Evolutionary conservation across 1,140 invertebrate species (phyloP), one percentile per base, ranked within the genome.

Genomic region (Arctopsyche grandis): DNA sequence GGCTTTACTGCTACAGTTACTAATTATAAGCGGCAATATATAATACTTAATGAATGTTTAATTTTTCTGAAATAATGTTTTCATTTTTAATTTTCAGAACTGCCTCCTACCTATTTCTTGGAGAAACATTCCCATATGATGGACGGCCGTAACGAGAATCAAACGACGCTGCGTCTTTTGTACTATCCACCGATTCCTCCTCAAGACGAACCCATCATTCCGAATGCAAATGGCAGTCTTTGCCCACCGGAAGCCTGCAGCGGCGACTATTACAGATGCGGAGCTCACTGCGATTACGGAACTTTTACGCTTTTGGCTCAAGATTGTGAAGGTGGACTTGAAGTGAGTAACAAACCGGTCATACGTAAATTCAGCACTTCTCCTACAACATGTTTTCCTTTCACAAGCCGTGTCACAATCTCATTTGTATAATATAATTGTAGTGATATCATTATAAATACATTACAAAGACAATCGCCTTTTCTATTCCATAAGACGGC

Each of bases 231-330:
- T 77, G 84, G 78, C 16, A 44, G 24, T 44, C 46, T 43, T 19
- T 63, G 22, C 26, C 80, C 80, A 12, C 82, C 84, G n/a, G 26
- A 69, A 56, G 12, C 52, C 5, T 78, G 71, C 70, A 52, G n/a
- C 22, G 86, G 85, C 0, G 90, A 88, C 46, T 87, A 91, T 79
- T 91, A 91, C 22, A 89, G 93, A 58, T 94, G 92, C 82, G 92
- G 92, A 0, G 90, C 92, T 0, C 93, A 94, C 83, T 90, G 91
- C 14, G 93, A 94, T 85, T 92, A 92, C 80, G 93, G 93, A 78
- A 93, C 93, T 29, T 91, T 95, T 84, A 94, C 93, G 26, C 86
- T 95, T 66, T 86, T 94, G 29, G 91, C 92, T 58, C 93, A 94
- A 87, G 92, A 93, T 81, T 92, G 90, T 70, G 92, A 93, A 82